Evolutionary conservation across 2,888 invertebrate genomes (phyloP), one percentile per base, ranked within the genome.

Genomic region (Eristalinus aeneus): DNA sequence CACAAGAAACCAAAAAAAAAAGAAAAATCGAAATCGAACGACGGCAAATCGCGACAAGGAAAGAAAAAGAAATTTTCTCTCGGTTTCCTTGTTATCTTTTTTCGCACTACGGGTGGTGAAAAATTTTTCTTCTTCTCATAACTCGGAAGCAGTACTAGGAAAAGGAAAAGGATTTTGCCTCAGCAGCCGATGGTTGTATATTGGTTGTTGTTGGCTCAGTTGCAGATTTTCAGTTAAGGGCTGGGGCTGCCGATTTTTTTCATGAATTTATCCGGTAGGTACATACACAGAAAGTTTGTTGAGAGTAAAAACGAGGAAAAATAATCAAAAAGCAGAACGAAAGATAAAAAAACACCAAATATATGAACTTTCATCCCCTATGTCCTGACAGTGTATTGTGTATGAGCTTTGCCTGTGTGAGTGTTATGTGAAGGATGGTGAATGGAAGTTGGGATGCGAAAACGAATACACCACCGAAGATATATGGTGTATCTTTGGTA

Each of bases 191-290:
- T 83, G 89, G 76, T 88, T 73, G 73, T 71, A 64, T 81, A 71
- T 82, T 83, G 75, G 67, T 72, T 81, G 36, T 63, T 77, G 81
- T 64, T 74, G 65, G 34, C 61, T 69, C 65, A 67, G 32, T 74
- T 86, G 74, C 82, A 78, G 78, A 86, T 82, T 87, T 67, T 79
- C 63, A 74, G 64, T 86, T 88, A 91, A 91, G 91, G 91, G 91
- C 91, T 91, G 90, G 91, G 90, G 90, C 91, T 89, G 90, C 87
- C 90, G 88, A 76, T 34, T 84, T 89, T 89, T 89, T 89, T 89
- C 89, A 89, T 90, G 90, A 89, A 89, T 88, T 91, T 91, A 91
- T 92, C 92, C 91, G 92, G 92, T 92, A 92, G 91, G 92, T 92
- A 92, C 92, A 92, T 89, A 89, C 91, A 92, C 91, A 91, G 80